Conservation (phyloP, 2,888 invertebrate genomes). For the Ichneumoninae sp. region DNA sequence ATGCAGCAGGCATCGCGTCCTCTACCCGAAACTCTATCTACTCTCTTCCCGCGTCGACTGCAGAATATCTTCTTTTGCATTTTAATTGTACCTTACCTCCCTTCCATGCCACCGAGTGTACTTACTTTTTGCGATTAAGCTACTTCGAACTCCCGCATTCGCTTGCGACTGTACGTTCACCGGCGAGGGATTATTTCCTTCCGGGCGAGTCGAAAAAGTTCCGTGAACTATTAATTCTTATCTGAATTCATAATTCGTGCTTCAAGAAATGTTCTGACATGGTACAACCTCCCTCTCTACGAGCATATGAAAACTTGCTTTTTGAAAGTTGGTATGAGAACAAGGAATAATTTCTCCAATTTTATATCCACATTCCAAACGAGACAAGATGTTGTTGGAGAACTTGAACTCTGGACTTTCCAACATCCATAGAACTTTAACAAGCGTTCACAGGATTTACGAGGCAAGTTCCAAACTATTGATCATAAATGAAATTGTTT, state of each 20-base stretch:
- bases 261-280: slow-evolving; percentile 23
- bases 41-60: slow-evolving; percentile 20
- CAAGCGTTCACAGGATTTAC: background rate
- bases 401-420: background rate
- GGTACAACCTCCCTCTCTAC: slow-evolving; percentile 1
- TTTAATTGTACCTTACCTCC: slow-evolving; percentile 55
- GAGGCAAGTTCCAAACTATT: background rate
- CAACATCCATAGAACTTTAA: background rate
- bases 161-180: slow-evolving; percentile 5
- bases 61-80: slow-evolving; percentile 56
- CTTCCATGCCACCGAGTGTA: slow-evolving; percentile 17
- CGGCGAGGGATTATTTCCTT: slow-evolving; percentile 47
- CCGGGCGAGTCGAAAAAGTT: slow-evolving; percentile 39
- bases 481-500: background rate
- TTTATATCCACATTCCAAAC: background rate
- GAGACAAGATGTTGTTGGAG: background rate
- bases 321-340: slow-evolving; percentile 4
- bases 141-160: slow-evolving; percentile 37
- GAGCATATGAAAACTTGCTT: slow-evolving; percentile 5
- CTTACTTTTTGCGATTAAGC: slow-evolving; percentile 42
- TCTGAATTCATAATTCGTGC: slow-evolving; percentile 57
- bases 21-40: slow-evolving; percentile 10
- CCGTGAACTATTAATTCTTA: slow-evolving; percentile 43
- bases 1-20: slow-evolving; percentile 21
- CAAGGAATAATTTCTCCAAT: slow-evolving; percentile 8